Conservation (phyloP, 2,888 invertebrate species). For the Hemistola chrysoprasaria region DNA sequence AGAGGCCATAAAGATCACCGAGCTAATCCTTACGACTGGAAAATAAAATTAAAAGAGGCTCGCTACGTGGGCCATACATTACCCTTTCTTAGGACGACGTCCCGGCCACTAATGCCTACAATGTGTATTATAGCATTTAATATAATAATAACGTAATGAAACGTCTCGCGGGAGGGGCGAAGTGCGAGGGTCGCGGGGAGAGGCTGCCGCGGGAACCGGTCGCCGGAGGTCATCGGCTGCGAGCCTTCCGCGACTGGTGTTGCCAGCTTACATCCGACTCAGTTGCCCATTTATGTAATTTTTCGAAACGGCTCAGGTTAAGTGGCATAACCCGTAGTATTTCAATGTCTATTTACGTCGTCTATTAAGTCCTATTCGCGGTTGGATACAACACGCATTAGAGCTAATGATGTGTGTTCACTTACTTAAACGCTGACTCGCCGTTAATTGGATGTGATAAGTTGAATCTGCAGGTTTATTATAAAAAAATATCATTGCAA, state of each 20-base stretch:
- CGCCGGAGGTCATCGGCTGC: conserved; percentile 79
- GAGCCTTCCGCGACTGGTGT: conserved; percentile 76
- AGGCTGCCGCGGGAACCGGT: conserved; percentile 70
- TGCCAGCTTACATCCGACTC: conserved; percentile 56
- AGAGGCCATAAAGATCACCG: conserved; percentile 59
- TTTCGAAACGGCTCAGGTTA: conserved; percentile 51
- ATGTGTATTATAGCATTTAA: conserved; percentile 81
- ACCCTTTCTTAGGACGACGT: conserved; percentile 64
- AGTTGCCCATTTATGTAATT: conserved; percentile 59
- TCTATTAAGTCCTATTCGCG: conserved; percentile 41
- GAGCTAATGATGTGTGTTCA: conserved; percentile 35
- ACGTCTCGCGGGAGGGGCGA: conserved; percentile 62
- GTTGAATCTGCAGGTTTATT: no score
- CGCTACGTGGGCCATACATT: conserved; percentile 55
- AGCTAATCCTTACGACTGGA: conserved; percentile 55
- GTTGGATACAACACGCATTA: conserved; percentile 37
- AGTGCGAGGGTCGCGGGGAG: conserved; percentile 39
- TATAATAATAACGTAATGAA: conserved; percentile 83
- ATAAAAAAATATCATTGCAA: no score
- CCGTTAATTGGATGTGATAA: no score
- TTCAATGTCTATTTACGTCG: conserved; percentile 47
- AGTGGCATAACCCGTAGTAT: conserved; percentile 55
- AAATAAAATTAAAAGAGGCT: conserved; percentile 55
- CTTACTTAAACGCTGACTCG: neutral
- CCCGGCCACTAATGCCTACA: conserved; percentile 75